Evolutionary conservation across 2,113 vertebrate species (phyloP).

Genomic region (Odontesthes bonariensis): DNA sequence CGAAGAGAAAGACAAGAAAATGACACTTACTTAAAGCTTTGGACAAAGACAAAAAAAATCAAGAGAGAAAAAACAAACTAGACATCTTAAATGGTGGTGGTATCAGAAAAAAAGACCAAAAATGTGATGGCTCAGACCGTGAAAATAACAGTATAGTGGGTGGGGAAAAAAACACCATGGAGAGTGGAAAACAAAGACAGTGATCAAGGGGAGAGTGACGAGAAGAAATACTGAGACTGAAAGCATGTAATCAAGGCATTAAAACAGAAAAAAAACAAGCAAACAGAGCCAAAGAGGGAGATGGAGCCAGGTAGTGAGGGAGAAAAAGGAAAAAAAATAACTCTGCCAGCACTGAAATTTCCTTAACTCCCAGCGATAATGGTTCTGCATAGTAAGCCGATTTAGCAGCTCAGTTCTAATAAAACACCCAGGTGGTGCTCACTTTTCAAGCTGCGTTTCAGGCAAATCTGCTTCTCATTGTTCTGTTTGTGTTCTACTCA

Average conservation of each 20-base stretch:
- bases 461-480: constrained; percentile 45
- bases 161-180: neutral
- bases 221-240: constrained; percentile 7
- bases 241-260: constrained; percentile 6
- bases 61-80: constrained; percentile 2
- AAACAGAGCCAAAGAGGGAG: constrained; percentile 9
- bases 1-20: constrained; percentile 21
- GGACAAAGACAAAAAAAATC: neutral
- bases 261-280: constrained; percentile 12
- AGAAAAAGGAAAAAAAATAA: neutral
- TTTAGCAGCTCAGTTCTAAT: constrained; percentile 64
- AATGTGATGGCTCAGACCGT: constrained; percentile 5
- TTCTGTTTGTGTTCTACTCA: constrained; percentile 32
- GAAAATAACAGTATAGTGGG: neutral
- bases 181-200: too few relatives aligned
- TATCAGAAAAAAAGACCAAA: too few relatives aligned
- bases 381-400: constrained; percentile 63
- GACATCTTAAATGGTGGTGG: constrained; percentile 4
- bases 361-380: constrained; percentile 61
- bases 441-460: constrained; percentile 47
- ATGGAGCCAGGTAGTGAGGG: constrained; percentile 19
- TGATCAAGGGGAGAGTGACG: neutral
- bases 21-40: too few relatives aligned
- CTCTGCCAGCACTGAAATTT: constrained; percentile 58
- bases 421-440: constrained; percentile 69